Conservation (phyloP, 2,113 vertebrate genomes). For the Heterochromis multidens region DNA sequence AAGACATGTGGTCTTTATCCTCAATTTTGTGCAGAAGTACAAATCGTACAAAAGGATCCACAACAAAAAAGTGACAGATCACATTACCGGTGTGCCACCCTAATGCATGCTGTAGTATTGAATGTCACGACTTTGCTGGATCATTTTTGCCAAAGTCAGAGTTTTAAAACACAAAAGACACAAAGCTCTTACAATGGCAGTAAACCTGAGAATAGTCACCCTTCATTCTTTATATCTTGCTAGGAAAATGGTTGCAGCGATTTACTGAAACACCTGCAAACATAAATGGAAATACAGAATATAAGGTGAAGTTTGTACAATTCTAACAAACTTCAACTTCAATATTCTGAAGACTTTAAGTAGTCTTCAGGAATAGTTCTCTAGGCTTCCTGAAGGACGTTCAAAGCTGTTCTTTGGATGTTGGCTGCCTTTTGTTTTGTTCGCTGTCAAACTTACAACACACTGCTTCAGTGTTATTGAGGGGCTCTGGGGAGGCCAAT, state of each 20-base stretch:
- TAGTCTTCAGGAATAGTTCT: too few relatives aligned
- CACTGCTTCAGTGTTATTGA: too few relatives aligned
- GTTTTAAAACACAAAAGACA: neutral
- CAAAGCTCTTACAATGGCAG: neutral
- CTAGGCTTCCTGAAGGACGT: too few relatives aligned
- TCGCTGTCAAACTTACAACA: too few relatives aligned
- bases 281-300: too few relatives aligned
- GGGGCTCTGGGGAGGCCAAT: too few relatives aligned
- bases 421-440: too few relatives aligned
- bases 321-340: too few relatives aligned
- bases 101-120: neutral
- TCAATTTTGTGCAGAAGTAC: neutral
- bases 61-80: neutral
- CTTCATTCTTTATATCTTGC: neutral
- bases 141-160: neutral
- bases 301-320: too few relatives aligned
- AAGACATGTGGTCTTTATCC: neutral
- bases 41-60: neutral
- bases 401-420: too few relatives aligned
- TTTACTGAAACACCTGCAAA: neutral
- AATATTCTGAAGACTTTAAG: too few relatives aligned
- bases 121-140: neutral
- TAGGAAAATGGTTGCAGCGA: neutral
- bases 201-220: neutral
- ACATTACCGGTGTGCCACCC: neutral